These are phyloP conservation scores for Embidobia sp. DNA, from an alignment of 2,888 invertebrate species.

Conservation along the genomic window DNA sequence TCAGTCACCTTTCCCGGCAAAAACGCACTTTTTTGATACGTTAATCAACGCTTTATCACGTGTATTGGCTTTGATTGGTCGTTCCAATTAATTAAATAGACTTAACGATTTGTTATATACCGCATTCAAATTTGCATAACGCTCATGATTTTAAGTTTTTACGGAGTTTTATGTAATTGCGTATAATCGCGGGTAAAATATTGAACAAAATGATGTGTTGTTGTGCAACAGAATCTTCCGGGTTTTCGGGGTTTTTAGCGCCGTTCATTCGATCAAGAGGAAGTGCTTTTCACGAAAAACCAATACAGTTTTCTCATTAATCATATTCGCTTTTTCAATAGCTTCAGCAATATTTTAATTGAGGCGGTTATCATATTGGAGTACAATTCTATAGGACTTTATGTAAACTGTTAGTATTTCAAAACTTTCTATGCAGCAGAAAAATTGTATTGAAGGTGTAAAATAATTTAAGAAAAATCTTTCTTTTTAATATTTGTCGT, in stretches of 20 bases:
- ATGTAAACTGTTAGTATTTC: too few species aligned
- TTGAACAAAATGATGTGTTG: conserved; percentile 50
- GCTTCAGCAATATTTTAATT: conserved; percentile 8
- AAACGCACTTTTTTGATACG: too few species aligned
- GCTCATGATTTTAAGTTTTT: conserved; percentile 6
- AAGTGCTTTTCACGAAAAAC: conserved; percentile 23
- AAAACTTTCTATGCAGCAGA: too few species aligned
- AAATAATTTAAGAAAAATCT: too few species aligned
- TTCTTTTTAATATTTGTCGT: too few species aligned
- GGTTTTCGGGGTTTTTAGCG: conserved; percentile 24
- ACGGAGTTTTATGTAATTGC: conserved; percentile 50
- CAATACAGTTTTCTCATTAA: conserved; percentile 1
- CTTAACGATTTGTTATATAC: conserved; percentile 39
- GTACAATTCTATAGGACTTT: too few species aligned
- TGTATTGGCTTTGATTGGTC: conserved; percentile 1
- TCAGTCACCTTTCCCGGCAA: too few species aligned
- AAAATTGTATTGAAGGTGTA: too few species aligned
- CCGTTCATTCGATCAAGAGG: conserved; percentile 3
- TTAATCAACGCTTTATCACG: too few species aligned
- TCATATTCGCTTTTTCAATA: background rate
- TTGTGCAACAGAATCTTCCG: conserved; percentile 40
- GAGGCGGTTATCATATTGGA: too few species aligned
- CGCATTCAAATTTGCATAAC: conserved; percentile 42
- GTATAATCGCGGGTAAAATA: conserved; percentile 47
- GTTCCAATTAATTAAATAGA: conserved; percentile 9